Conservation (phyloP, 2,113 vertebrate genomes). For the Rhagologus leucostigma region DNA sequence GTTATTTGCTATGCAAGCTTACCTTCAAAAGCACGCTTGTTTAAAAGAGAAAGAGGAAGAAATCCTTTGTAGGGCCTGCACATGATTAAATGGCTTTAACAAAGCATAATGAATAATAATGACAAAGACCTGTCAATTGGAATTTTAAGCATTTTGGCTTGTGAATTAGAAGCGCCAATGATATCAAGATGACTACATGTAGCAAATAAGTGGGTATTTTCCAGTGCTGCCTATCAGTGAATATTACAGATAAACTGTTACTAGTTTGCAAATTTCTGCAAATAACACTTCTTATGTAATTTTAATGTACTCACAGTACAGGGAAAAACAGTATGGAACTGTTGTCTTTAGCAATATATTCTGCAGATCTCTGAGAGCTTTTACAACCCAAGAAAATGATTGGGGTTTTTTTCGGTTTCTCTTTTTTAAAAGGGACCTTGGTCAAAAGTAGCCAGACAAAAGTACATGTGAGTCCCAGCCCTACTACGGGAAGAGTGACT, state of each 20-base stretch:
- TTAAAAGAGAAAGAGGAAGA: constrained; percentile 54
- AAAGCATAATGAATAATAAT: constrained; percentile 59
- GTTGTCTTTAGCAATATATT: neutral
- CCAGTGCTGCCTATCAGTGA: neutral
- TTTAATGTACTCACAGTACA: neutral
- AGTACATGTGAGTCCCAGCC: neutral
- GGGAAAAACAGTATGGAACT: neutral
- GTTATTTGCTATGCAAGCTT: constrained; percentile 62
- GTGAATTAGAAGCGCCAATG: neutral
- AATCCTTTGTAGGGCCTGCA: constrained; percentile 55
- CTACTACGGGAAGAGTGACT: neutral
- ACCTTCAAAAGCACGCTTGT: constrained; percentile 65
- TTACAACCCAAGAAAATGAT: rapidly evolving
- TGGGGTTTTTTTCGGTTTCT: rapidly evolving
- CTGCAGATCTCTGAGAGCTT: neutral
- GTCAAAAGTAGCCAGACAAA: neutral
- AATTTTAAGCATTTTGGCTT: constrained; percentile 44
- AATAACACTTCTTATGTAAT: neutral
- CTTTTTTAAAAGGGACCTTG: neutral
- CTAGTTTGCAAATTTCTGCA: neutral
- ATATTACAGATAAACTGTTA: neutral
- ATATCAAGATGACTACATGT: neutral
- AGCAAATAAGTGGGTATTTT: neutral
- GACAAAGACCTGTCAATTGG: constrained; percentile 14
- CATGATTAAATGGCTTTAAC: constrained; percentile 54